These are phyloP conservation scores for Nomada lathburiana DNA, from an alignment of 2,888 invertebrate genomes.

Conservation along the genomic window DNA sequence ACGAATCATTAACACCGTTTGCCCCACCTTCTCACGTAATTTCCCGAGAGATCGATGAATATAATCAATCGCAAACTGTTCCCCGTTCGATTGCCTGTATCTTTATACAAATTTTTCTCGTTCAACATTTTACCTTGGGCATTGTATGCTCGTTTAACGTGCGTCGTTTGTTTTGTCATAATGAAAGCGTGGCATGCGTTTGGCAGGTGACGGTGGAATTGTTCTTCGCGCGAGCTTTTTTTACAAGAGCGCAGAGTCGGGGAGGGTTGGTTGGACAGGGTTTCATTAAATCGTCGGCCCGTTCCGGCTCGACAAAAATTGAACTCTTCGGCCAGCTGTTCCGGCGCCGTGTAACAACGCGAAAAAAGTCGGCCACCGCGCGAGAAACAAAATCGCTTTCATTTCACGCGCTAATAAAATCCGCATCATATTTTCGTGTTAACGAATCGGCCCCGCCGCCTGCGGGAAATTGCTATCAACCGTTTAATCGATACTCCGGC, in stretches of 20 bases:
- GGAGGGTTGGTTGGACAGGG: constrained; percentile 42
- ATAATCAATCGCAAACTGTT: background rate
- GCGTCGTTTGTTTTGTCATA: constrained; percentile 30
- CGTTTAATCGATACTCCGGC: constrained; percentile 40
- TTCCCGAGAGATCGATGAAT: constrained; percentile 4
- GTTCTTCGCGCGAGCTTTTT: constrained; percentile 53
- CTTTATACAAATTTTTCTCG: background rate
- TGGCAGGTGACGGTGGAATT: constrained; percentile 66
- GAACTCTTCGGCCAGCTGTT: constrained; percentile 66
- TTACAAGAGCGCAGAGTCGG: constrained; percentile 1
- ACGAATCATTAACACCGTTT: constrained; percentile 23
- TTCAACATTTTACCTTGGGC: background rate
- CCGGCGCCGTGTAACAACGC: constrained; percentile 60
- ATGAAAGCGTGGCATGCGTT: constrained; percentile 50
- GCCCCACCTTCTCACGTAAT: constrained; percentile 16
- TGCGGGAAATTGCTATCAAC: constrained; percentile 49
- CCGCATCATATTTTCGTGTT: constrained; percentile 48
- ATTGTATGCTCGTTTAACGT: background rate
- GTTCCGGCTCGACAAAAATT: constrained; percentile 62
- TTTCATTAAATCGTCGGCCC: constrained; percentile 64
- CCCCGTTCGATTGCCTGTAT: background rate
- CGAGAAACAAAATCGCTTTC: constrained; percentile 63
- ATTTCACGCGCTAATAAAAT: constrained; percentile 63
- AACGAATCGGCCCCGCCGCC: constrained; percentile 52
- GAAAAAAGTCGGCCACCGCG: constrained; percentile 58